Percentiles rank a stretch among this genome's conserved stretches.
Conservation (phyloP, 2,113 vertebrate genomes). For the Eptatretus burgeri region DNA sequence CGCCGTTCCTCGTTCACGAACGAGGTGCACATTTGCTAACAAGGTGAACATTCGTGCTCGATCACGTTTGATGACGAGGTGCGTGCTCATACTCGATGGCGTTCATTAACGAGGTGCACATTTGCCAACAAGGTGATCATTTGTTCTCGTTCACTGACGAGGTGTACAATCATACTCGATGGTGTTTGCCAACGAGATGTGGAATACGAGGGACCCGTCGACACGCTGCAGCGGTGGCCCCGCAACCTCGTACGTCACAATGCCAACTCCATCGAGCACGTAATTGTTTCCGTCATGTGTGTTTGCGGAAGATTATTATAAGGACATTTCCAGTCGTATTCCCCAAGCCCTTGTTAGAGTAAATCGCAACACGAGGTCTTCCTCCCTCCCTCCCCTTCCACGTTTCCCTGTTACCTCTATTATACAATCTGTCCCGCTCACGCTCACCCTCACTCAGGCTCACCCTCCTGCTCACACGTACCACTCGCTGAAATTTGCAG, state of each 20-base stretch:
- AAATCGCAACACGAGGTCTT: not conserved
- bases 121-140: too few species aligned
- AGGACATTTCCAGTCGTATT: not conserved
- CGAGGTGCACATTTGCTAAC: too few species aligned
- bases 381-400: not conserved
- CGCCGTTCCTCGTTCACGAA: too few species aligned
- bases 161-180: too few species aligned
- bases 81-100: too few species aligned
- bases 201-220: too few species aligned
- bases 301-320: conserved; percentile 1
- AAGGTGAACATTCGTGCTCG: too few species aligned
- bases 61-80: too few species aligned
- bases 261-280: not conserved
- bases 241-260: not conserved
- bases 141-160: too few species aligned
- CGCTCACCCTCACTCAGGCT: conserved; percentile 13
- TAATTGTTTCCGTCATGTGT: not conserved
- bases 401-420: not conserved
- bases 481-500: conserved; percentile 99
- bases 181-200: too few species aligned
- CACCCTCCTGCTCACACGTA: conserved; percentile 52
- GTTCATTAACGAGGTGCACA: too few species aligned
- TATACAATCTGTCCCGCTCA: conserved; percentile 10
- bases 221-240: too few species aligned
- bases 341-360: conserved; percentile 4